Conservation (phyloP, 2,113 vertebrate genomes). For the Notarius quadriscutis region DNA sequence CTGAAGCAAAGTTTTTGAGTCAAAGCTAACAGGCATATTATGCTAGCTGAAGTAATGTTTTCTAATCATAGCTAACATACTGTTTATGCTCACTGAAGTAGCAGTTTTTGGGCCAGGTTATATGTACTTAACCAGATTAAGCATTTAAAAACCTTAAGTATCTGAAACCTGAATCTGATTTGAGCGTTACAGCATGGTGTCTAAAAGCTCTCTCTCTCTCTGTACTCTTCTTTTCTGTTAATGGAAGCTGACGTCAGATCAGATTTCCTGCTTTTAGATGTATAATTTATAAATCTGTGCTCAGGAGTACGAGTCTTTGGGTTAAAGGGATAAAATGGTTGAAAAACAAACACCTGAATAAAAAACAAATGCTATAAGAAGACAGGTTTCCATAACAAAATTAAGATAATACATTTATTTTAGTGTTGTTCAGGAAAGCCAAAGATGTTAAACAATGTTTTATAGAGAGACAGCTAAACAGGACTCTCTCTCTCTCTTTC, state of each 20-base stretch:
- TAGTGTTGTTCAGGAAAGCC: not conserved
- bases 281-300: not conserved
- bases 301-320: not conserved
- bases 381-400: not conserved
- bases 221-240: not conserved
- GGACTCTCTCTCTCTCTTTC: not conserved
- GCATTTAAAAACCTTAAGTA: not conserved
- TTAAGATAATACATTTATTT: not conserved
- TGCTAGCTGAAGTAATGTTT: not conserved
- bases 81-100: not conserved
- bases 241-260: conserved; percentile 22
- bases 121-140: not conserved
- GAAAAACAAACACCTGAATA: conserved; percentile 15
- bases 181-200: not conserved
- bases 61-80: not conserved
- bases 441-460: not conserved
- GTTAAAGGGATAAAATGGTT: conserved; percentile 11
- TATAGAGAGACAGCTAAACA: not conserved
- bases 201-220: not conserved
- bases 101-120: not conserved
- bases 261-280: conserved; percentile 2
- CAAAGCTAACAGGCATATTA: not conserved
- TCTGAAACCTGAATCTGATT: not conserved
- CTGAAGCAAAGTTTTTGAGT: not conserved
- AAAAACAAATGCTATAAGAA: conserved; percentile 55